These are phyloP conservation scores for Bostrychus sinensis DNA, from an alignment of 2,113 vertebrate species.

Conservation along the genomic window DNA sequence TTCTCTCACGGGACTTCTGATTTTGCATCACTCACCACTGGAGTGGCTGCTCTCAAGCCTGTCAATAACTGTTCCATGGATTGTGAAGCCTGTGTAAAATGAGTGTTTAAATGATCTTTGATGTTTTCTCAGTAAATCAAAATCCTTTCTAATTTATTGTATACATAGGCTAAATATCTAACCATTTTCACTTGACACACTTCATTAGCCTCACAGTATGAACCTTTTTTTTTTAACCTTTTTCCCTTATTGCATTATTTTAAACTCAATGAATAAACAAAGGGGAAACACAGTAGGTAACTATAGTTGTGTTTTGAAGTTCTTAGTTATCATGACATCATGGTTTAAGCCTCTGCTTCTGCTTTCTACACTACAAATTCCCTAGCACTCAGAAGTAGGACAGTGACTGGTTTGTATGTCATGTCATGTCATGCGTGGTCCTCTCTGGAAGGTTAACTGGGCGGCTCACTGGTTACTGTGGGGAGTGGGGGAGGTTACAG, in stretches of 20 bases:
- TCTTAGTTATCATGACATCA: background rate
- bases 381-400: constrained; percentile 52
- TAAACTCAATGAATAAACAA: background rate
- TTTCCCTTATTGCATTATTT: background rate
- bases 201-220: too few species aligned
- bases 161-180: too few species aligned
- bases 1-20: constrained; percentile 24
- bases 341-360: background rate
- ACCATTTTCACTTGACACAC: too few species aligned
- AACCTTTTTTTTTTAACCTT: fast-evolving
- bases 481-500: constrained; percentile 54
- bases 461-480: constrained; percentile 35
- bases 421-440: constrained; percentile 35
- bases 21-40: constrained; percentile 14
- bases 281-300: background rate
- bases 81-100: too few species aligned
- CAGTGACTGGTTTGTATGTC: constrained; percentile 54
- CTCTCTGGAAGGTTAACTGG: constrained; percentile 44
- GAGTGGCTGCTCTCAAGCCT: background rate
- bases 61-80: constrained; percentile 5
- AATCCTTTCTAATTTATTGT: too few species aligned
- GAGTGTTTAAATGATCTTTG: too few species aligned
- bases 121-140: too few species aligned
- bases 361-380: constrained; percentile 17
- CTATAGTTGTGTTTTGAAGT: background rate